phyloP scores from a whole-genome alignment of 2,888 invertebrate genomes.

The Acanthopleura granulata region DNA sequence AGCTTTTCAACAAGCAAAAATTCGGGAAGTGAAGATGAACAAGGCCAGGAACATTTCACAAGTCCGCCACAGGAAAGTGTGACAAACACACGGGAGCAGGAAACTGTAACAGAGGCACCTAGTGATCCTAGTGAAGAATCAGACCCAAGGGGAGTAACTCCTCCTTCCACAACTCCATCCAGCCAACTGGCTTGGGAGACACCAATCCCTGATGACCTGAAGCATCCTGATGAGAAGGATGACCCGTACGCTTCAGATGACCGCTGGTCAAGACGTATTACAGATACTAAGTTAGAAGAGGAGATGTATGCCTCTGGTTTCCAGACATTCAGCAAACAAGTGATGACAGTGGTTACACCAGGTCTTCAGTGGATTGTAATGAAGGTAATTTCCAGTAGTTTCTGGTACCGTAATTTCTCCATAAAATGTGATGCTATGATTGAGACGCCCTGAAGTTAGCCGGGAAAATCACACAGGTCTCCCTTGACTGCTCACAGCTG shows the following conservation, averaged over 20 bases:
- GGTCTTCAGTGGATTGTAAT: not conserved
- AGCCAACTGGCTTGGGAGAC: not conserved
- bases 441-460: no score
- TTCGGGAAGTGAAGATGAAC: no score
- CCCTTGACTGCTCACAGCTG: no score
- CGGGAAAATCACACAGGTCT: conserved; percentile 21
- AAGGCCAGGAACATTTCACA: no score
- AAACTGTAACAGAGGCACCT: not conserved
- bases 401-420: no score
- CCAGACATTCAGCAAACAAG: not conserved
- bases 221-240: conserved; percentile 19
- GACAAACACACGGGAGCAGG: no score
- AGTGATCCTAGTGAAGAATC: not conserved
- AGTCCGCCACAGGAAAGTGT: no score
- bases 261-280: conserved; percentile 34
- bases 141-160: not conserved
- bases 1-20: no score
- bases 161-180: not conserved
- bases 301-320: conserved; percentile 24
- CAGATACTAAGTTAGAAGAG: conserved; percentile 39
- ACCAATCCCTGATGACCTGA: conserved; percentile 18
- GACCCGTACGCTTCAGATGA: conserved; percentile 29
- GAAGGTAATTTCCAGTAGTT: no score
- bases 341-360: not conserved
- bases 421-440: no score